Evolutionary conservation across 2,888 invertebrate species (phyloP).

Genomic region (Acleris literana): DNA sequence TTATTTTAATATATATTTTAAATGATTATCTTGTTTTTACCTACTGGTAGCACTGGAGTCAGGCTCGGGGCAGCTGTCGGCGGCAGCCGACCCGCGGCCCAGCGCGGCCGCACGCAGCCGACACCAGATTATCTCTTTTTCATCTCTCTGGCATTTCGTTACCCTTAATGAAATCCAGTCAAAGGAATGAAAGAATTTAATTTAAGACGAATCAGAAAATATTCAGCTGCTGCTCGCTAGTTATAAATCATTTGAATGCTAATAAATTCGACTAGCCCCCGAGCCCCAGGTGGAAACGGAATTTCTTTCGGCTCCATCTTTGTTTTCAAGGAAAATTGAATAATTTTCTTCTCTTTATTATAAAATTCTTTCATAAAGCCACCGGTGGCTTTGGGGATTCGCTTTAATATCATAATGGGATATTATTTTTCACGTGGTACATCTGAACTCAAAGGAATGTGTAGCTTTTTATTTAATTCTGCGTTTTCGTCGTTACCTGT

Average conservation of each 20-base stretch:
- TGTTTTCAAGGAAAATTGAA: constrained; percentile 77
- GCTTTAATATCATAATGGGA: constrained; percentile 77
- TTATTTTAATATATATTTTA: too few relatives aligned
- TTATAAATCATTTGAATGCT: constrained; percentile 84
- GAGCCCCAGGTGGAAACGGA: constrained; percentile 76
- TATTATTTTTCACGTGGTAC: constrained; percentile 72
- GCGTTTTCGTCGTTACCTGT: constrained; percentile 45
- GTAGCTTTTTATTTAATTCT: constrained; percentile 25
- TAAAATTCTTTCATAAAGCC: constrained; percentile 79
- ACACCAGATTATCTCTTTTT: constrained; percentile 75
- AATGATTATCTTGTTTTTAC: too few relatives aligned
- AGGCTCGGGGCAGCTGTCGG: background rate
- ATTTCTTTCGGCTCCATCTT: constrained; percentile 77
- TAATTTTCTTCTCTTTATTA: constrained; percentile 78
- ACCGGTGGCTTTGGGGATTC: constrained; percentile 72
- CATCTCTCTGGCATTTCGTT: constrained; percentile 75
- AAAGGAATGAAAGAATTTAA: constrained; percentile 83
- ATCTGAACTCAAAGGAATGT: constrained; percentile 47
- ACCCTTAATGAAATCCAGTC: constrained; percentile 81
- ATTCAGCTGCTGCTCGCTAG: constrained; percentile 81
- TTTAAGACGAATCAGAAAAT: constrained; percentile 83
- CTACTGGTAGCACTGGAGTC: too few relatives aligned
- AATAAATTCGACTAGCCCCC: constrained; percentile 80
- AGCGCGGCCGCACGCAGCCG: constrained; percentile 40
- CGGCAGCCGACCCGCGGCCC: constrained; percentile 23